These are phyloP conservation scores for Osmerus mordax DNA, from an alignment of 2,113 vertebrate genomes.

Conservation along the genomic window DNA sequence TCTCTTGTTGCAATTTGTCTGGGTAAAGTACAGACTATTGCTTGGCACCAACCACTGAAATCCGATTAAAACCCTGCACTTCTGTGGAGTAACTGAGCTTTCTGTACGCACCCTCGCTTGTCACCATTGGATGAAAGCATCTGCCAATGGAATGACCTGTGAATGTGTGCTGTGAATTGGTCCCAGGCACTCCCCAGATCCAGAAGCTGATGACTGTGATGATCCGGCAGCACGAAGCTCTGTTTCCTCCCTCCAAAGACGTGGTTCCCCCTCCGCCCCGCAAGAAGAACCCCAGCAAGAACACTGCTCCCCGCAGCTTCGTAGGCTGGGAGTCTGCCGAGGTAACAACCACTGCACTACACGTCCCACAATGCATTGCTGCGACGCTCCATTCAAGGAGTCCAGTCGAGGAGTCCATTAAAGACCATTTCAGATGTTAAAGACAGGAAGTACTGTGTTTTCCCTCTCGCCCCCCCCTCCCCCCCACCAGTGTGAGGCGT, in stretches of 20 bases:
- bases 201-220: slow-evolving; percentile 94
- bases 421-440: not conserved
- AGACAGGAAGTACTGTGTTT: not conserved
- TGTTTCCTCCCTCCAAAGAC: slow-evolving; percentile 87
- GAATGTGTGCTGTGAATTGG: not conserved
- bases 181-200: slow-evolving; percentile 87
- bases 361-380: too few relatives aligned
- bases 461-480: not conserved
- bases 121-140: too few relatives aligned
- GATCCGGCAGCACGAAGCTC: slow-evolving; percentile 84
- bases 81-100: too few relatives aligned
- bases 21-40: too few relatives aligned
- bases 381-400: too few relatives aligned
- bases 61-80: too few relatives aligned
- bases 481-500: slow-evolving; percentile 55
- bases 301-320: slow-evolving; percentile 75
- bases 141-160: too few relatives aligned
- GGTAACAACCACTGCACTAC: slow-evolving; percentile 28
- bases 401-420: too few relatives aligned
- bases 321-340: slow-evolving; percentile 93
- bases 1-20: too few relatives aligned
- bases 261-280: slow-evolving; percentile 61
- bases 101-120: too few relatives aligned
- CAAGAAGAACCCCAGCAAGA: slow-evolving; percentile 66
- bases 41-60: too few relatives aligned